These are phyloP conservation scores for Perdita meconis DNA, from an alignment of 2,888 invertebrate genomes.

Conservation along the genomic window DNA sequence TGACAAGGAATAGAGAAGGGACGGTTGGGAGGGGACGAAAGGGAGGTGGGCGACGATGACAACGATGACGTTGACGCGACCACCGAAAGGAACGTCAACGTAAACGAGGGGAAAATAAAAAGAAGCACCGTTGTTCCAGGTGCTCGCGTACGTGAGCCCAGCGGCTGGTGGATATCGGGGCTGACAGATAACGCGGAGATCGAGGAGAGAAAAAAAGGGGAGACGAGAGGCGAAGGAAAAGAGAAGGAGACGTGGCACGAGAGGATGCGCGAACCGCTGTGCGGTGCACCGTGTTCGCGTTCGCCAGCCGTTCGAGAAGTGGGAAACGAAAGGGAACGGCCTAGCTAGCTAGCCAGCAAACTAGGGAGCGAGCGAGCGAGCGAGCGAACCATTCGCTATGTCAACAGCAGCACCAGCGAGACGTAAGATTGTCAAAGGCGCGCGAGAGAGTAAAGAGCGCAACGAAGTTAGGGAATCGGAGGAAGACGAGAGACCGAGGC, in stretches of 20 bases:
- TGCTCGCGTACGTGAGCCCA: slow-evolving; percentile 50
- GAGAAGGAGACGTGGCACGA: slow-evolving; percentile 72
- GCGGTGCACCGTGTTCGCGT: slow-evolving; percentile 65
- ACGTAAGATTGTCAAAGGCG: slow-evolving; percentile 67
- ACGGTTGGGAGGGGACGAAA: neutral
- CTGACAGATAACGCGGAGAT: slow-evolving; percentile 32
- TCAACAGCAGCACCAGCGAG: slow-evolving; percentile 66
- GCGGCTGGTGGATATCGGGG: slow-evolving; percentile 32
- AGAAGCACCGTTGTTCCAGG: slow-evolving; percentile 43
- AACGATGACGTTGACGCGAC: slow-evolving; percentile 47
- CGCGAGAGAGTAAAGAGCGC: slow-evolving; percentile 47
- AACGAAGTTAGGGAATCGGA: slow-evolving; percentile 4
- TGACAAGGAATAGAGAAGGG: slow-evolving; percentile 7
- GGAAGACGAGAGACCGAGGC: slow-evolving; percentile 13
- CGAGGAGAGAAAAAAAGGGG: slow-evolving; percentile 20
- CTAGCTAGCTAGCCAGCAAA: slow-evolving; percentile 33
- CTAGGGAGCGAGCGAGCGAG: slow-evolving; percentile 31
- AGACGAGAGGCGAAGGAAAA: slow-evolving; percentile 49
- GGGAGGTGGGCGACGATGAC: slow-evolving; percentile 38
- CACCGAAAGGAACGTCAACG: slow-evolving; percentile 52
- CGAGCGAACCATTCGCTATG: slow-evolving; percentile 59
- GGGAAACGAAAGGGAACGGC: slow-evolving; percentile 68
- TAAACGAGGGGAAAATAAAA: neutral
- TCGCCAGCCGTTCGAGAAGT: slow-evolving; percentile 58
- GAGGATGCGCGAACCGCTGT: slow-evolving; percentile 71